phyloP scores from a whole-genome alignment of 2,888 invertebrate genomes.

The Prenolepis imparis region DNA sequence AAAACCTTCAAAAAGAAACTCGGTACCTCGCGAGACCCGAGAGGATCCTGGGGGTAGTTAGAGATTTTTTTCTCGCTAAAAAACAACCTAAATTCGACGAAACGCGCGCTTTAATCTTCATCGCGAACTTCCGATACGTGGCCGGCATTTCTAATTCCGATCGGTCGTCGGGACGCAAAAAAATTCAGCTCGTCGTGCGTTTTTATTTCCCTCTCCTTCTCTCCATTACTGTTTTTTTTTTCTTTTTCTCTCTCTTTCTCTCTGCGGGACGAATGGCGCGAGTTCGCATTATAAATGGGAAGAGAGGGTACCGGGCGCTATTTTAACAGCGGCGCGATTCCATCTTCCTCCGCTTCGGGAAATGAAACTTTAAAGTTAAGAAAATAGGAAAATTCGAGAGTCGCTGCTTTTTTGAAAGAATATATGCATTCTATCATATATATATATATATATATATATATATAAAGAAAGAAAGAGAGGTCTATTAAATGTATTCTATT shows the following conservation, averaged over 20 bases:
- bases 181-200: conserved; percentile 44
- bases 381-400: conserved; percentile 49
- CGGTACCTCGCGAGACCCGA: no score
- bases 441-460: no score
- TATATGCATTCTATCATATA: neutral
- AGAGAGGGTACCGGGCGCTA: neutral
- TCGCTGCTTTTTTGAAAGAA: conserved; percentile 3
- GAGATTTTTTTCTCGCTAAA: no score
- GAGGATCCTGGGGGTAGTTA: no score
- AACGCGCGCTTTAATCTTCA: conserved; percentile 49
- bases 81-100: conserved; percentile 21
- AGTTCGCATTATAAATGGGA: conserved; percentile 52
- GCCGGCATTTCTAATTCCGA: conserved; percentile 48
- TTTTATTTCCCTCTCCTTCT: conserved; percentile 34
- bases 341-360: conserved; percentile 48
- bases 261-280: conserved; percentile 25
- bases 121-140: conserved; percentile 52
- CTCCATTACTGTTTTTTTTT: conserved; percentile 15
- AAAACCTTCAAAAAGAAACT: no score
- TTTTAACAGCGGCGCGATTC: conserved; percentile 51
- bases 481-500: conserved; percentile 30
- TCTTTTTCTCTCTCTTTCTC: conserved; percentile 19
- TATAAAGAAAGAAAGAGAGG: neutral
- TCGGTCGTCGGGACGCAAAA: conserved; percentile 33
- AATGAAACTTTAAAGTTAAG: conserved; percentile 50